Percentiles rank a stretch among this genome's conserved stretches.
phyloP scores from a whole-genome alignment of 2,797 vertebrate species.

The Oryzias sinensis region DNA sequence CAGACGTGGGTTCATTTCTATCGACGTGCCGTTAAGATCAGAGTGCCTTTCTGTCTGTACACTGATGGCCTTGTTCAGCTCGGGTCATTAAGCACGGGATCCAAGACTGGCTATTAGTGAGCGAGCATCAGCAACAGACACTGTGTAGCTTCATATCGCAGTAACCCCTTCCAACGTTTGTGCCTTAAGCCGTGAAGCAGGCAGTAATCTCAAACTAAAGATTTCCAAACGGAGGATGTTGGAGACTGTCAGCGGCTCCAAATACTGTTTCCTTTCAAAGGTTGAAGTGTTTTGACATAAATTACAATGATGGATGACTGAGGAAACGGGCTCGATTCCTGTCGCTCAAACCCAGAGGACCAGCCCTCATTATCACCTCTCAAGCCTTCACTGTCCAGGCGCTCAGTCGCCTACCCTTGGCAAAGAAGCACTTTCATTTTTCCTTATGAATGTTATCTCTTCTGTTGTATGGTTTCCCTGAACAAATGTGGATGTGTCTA shows the following conservation, averaged over 20 bases:
- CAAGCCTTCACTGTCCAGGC: neutral
- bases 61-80: conserved; percentile 27
- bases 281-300: conserved; percentile 42
- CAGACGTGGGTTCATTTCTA: conserved; percentile 34
- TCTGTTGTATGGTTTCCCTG: conserved; percentile 25
- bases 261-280: conserved; percentile 37
- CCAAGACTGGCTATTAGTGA: conserved; percentile 32
- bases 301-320: conserved; percentile 54
- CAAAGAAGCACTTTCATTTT: conserved; percentile 36
- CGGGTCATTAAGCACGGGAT: conserved; percentile 49
- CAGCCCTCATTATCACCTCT: conserved; percentile 12
- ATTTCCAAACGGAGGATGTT: conserved; percentile 32
- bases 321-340: conserved; percentile 23
- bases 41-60: conserved; percentile 47
- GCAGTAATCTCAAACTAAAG: conserved; percentile 16
- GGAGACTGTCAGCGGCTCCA: conserved; percentile 35
- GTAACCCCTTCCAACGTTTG: conserved; percentile 35
- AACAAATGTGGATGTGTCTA: conserved; percentile 29
- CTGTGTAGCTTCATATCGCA: conserved; percentile 25
- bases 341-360: conserved; percentile 10
- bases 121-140: conserved; percentile 18
- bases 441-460: conserved; percentile 20
- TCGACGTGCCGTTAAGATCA: conserved; percentile 47
- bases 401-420: conserved; percentile 12
- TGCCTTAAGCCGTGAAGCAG: conserved; percentile 31